Base-by-base conservation (phyloP, 2,888 invertebrate genomes). In the Acanthacorydalis orientalis region DNA sequence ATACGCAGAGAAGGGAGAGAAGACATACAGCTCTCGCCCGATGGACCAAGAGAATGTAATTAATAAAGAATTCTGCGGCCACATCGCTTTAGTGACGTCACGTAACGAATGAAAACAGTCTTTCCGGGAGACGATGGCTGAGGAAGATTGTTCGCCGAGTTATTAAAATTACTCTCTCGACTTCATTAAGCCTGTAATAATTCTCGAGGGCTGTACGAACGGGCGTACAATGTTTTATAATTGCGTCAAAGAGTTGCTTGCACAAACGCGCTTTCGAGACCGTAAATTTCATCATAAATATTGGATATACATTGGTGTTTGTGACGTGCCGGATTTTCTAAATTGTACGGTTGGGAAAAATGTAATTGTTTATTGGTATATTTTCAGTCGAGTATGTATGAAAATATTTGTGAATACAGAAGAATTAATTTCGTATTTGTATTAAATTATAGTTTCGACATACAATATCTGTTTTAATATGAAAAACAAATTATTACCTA, bases 11-110 rank as follows among this genome's bases (percentile, higher is more conserved):
- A 6, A 2, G 23, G 23, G 54, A 53, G 49, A n/a, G 54, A 48
- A 50, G 53, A 54, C 56, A 6, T 23, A 23, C 23, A n/a, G n/a
- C n/a, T n/a, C n/a, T n/a, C n/a, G n/a, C n/a, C 54, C 54, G 54
- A 54, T 54, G 53, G 55, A 53, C 53, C 55, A 53, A 53, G 59
- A 53, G 59, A 60, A 61, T 61, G 61, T 60, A 60, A 61, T 62
- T 61, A 64, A 63, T 62, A 61, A 61, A 60, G 61, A 61, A 63
- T 61, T 60, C 58, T 56, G 53, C 57, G 54, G 56, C 58, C 59
- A 53, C 59, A 57, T 54, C 16, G 31, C 31, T 15, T 16, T 31
- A 12, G 42, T 31, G 42, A 15, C 31, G 31, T 42, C 16, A 42
- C 42, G 42, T 42, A 42, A 31, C 42, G 42, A 31, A 42, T 42